Conservation (phyloP, 2,113 vertebrate genomes). For the Pterophyllum scalare region DNA sequence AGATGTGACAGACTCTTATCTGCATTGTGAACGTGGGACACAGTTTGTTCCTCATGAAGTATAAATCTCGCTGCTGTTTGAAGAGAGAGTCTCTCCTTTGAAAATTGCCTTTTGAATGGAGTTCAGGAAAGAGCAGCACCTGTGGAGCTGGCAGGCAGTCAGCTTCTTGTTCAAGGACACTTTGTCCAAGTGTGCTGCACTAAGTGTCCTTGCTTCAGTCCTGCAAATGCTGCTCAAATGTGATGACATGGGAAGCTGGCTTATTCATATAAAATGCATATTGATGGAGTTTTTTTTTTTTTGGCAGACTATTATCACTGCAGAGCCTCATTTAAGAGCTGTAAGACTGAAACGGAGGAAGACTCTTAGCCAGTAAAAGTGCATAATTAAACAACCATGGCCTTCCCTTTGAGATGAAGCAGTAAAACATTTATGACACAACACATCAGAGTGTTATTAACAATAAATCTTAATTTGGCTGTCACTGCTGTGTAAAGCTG, state of each 20-base stretch:
- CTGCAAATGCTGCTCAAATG: not conserved
- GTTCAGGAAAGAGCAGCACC: not conserved
- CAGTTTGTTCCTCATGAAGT: not conserved
- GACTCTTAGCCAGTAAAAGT: not conserved
- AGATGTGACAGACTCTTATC: not conserved
- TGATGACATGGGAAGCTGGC: not conserved
- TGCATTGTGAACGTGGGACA: not conserved
- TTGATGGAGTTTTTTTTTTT: not conserved
- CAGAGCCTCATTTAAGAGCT: not conserved
- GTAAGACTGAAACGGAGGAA: not conserved
- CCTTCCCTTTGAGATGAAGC: not conserved
- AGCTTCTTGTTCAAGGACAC: not conserved
- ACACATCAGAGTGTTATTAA: slow-evolving; percentile 23
- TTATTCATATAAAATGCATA: not conserved
- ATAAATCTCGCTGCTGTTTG: not conserved
- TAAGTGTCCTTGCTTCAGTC: not conserved
- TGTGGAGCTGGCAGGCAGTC: not conserved
- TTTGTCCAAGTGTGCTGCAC: not conserved
- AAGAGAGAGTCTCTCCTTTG: not conserved
- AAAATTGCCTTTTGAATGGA: not conserved
- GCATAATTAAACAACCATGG: not conserved
- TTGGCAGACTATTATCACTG: not conserved
- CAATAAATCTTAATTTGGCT: slow-evolving; percentile 33
- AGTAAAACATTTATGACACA: slow-evolving; percentile 13
- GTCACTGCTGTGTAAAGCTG: not conserved